Percentiles rank a stretch among this genome's conserved stretches.
phyloP scores from a whole-genome alignment of 2,888 invertebrate genomes.

The Oithona nana region DNA sequence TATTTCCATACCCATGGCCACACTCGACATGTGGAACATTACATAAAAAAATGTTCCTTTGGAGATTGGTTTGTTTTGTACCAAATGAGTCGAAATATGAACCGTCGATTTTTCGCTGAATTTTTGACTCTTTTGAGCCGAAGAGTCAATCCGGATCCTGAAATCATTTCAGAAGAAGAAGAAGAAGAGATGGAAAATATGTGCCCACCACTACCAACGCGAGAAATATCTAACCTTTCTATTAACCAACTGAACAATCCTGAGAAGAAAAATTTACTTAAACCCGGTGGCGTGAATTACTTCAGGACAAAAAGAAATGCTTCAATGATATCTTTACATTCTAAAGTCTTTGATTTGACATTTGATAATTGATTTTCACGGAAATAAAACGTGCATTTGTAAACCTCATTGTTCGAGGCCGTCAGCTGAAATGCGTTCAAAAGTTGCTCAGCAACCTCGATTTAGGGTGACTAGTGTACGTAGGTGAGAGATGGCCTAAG shows the following conservation, averaged over 20 bases:
- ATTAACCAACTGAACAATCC: not conserved
- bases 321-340: not conserved
- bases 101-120: conserved; percentile 12
- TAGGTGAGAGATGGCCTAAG: no score
- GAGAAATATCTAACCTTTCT: not conserved
- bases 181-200: not conserved
- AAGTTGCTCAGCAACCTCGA: no score
- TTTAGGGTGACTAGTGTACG: no score
- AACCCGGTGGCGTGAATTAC: no score
- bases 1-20: conserved; percentile 8
- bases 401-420: no score
- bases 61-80: conserved; percentile 17
- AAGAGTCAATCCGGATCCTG: conserved; percentile 12
- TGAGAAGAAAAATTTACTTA: not conserved
- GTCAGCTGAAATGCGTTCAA: no score
- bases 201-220: not conserved
- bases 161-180: not conserved
- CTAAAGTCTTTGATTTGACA: conserved; percentile 3
- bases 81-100: conserved; percentile 16
- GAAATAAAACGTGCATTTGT: no score
- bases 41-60: conserved; percentile 1
- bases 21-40: conserved; percentile 8
- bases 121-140: conserved; percentile 5
- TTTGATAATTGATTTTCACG: not conserved
- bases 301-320: no score